Base-by-base conservation (phyloP, 1,140 invertebrate genomes). In the Bathynomus jamesi region DNA sequence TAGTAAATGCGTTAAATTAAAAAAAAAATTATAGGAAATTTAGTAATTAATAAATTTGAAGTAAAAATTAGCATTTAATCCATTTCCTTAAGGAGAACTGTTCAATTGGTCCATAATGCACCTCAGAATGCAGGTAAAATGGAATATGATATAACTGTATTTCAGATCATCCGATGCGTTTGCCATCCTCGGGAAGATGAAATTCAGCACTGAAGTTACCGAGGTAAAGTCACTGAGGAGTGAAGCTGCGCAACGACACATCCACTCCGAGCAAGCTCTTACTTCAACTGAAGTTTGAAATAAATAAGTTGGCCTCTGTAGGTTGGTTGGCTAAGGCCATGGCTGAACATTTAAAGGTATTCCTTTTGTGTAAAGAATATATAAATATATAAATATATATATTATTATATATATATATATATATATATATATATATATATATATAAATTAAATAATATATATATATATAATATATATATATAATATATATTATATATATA, bases 361-460 rank as follows among this genome's bases (percentile, higher is more conserved):
- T 53, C 40, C 2, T 53, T 53, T 11, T 17, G 21, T 53, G 13
- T 17, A 21, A 53, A 17, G 17, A 40, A 17, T 40, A 8, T 40
- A 53, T 17, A 53, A 1, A 53, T 3, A 53, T 3, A 53, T 2
- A 53, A 2, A 53, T 53, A 53, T 53, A 53, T 53, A 53, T 53
- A 53, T 53, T 17, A 17, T 17, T 53, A 53, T 53, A 53, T 53
- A 53, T 53, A 53, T 53, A 53, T 53, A 53, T 53, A 53, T 53
- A 53, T 53, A 53, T 53, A 53, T 53, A 53, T 53, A 53, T 53
- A 53, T 53, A 53, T 53, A 53, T 53, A 53, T 53, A 53, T 53
- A 53, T 53, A 53, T 53, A 53, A 17, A 53, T 53, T 17, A 17
- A 53, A 17, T 17, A 17, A 53, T 53, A 53, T 53, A 53, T 53